Conservation (phyloP, 2,888 invertebrate genomes). For the Brachypalpus laphriformis region DNA sequence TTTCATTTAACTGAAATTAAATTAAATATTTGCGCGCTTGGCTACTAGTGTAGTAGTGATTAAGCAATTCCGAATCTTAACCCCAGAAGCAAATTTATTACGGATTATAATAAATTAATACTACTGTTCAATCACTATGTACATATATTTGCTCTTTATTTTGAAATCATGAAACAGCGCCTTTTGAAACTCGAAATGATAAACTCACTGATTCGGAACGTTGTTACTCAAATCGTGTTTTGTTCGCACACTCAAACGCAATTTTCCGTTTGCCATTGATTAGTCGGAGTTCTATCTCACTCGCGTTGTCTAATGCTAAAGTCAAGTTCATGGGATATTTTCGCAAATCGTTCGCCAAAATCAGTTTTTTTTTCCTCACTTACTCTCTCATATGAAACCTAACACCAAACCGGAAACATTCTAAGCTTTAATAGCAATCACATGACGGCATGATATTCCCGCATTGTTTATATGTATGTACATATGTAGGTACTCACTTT, state of each 20-base stretch:
- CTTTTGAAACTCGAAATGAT: slow-evolving; percentile 35
- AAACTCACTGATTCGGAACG: slow-evolving; percentile 58
- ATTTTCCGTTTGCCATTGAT: slow-evolving; percentile 18
- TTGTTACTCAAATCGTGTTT: background rate
- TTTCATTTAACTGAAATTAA: background rate
- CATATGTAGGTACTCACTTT: too few relatives aligned
- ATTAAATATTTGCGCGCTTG: slow-evolving; percentile 10
- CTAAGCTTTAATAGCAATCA: slow-evolving; percentile 38
- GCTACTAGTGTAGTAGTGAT: background rate
- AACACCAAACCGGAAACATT: slow-evolving; percentile 51
- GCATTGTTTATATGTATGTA: slow-evolving; percentile 7
- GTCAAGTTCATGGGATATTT: slow-evolving; percentile 36
- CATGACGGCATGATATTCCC: slow-evolving; percentile 37
- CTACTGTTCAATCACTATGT: background rate
- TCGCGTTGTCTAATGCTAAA: slow-evolving; percentile 5
- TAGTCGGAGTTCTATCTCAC: background rate
- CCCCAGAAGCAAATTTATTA: slow-evolving; percentile 2
- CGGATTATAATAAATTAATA: slow-evolving; percentile 17
- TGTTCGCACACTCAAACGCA: slow-evolving; percentile 14
- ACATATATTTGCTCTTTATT: background rate
- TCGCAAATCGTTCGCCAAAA: slow-evolving; percentile 8
- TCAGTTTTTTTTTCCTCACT: background rate
- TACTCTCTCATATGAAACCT: slow-evolving; percentile 17
- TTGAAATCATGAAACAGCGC: background rate
- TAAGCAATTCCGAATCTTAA: slow-evolving; percentile 23